Conservation (phyloP, 2,888 invertebrate genomes). For the Netelia melanura region DNA sequence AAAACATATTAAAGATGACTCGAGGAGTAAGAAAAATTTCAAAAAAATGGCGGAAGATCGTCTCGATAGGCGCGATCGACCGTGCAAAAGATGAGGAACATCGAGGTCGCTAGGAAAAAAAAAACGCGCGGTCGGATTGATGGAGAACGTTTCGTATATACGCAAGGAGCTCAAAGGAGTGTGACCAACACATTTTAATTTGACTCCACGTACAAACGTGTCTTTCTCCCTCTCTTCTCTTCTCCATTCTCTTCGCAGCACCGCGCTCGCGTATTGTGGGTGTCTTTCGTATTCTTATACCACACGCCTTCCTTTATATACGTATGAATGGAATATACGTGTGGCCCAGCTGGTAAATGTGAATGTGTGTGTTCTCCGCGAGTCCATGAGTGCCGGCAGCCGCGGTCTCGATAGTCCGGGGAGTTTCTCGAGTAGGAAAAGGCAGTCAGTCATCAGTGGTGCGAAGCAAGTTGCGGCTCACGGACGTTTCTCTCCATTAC, state of each 20-base stretch:
- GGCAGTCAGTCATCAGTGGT: slow-evolving; percentile 66
- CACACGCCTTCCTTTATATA: slow-evolving; percentile 1
- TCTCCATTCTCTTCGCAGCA: neutral
- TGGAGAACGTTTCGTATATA: too few species aligned
- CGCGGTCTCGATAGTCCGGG: slow-evolving; percentile 47
- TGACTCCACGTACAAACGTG: neutral
- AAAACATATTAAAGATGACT: too few species aligned
- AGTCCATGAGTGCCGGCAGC: slow-evolving; percentile 41
- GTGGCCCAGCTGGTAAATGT: slow-evolving; percentile 1
- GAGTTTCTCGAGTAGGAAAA: slow-evolving; percentile 64
- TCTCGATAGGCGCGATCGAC: too few species aligned
- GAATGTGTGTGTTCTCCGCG: slow-evolving; percentile 11
- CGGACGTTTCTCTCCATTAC: slow-evolving; percentile 37
- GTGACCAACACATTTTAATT: slow-evolving; percentile 24
- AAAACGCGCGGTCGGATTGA: neutral
- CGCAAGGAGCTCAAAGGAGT: too few species aligned
- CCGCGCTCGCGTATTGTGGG: slow-evolving; percentile 50
- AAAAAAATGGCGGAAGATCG: too few species aligned
- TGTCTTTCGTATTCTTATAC: slow-evolving; percentile 47
- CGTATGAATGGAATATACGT: neutral
- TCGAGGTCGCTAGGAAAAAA: too few species aligned
- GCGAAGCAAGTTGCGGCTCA: slow-evolving; percentile 55
- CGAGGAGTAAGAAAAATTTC: too few species aligned
- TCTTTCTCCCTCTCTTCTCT: slow-evolving; percentile 10
- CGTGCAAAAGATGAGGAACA: too few species aligned